Percentiles rank a stretch among this genome's conserved stretches.
Evolutionary conservation across 2,113 vertebrate genomes (phyloP).

Genomic region (Monopterus albus): DNA sequence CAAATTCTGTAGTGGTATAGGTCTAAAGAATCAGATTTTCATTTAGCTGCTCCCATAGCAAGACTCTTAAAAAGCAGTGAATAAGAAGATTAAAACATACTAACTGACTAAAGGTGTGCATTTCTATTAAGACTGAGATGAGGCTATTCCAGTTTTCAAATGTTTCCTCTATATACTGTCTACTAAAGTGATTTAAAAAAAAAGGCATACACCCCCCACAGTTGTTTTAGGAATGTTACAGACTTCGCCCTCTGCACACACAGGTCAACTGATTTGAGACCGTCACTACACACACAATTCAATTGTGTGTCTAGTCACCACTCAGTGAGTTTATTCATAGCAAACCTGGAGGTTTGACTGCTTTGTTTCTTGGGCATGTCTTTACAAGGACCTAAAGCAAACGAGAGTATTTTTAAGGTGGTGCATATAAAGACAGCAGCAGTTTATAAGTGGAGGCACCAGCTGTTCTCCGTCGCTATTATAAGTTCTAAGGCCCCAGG

Average conservation of each 20-base stretch:
- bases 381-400: neutral
- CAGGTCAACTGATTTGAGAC: too few relatives aligned
- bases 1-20: neutral
- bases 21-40: neutral
- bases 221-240: slow-evolving; percentile 3
- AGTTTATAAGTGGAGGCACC: slow-evolving; percentile 10
- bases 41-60: neutral
- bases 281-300: neutral
- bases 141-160: neutral
- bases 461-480: slow-evolving; percentile 53
- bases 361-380: neutral
- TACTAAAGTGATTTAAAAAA: too few relatives aligned
- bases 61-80: neutral
- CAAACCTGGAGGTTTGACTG: neutral
- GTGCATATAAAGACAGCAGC: slow-evolving; percentile 30
- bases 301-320: too few relatives aligned
- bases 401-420: slow-evolving; percentile 33
- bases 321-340: neutral
- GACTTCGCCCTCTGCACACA: slow-evolving; percentile 1
- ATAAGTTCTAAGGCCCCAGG: slow-evolving; percentile 4
- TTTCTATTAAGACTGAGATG: neutral
- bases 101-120: too few relatives aligned
- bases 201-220: neutral
- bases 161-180: too few relatives aligned
- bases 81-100: neutral